Conservation (phyloP, 2,113 vertebrate species). For the Chlamydotis undulata region DNA sequence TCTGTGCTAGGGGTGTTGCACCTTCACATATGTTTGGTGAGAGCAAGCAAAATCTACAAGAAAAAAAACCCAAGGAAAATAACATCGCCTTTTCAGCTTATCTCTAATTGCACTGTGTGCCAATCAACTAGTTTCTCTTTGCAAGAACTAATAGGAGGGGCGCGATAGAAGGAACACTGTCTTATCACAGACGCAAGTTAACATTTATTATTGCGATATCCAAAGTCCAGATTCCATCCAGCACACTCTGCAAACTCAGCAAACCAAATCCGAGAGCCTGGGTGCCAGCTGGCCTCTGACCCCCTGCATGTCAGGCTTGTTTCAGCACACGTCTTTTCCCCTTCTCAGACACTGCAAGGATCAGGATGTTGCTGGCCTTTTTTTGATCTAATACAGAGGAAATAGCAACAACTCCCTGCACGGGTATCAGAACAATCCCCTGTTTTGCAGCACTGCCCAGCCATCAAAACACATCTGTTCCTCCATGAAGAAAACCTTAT, state of each 20-base stretch:
- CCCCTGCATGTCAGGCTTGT: not conserved
- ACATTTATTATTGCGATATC: constrained; percentile 15
- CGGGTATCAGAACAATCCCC: not conserved
- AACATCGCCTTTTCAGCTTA: not conserved
- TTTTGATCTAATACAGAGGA: constrained; percentile 13
- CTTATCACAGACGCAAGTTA: constrained; percentile 57
- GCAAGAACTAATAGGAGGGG: not conserved
- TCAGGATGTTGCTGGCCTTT: not conserved
- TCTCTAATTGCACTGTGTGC: not conserved
- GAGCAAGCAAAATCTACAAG: not conserved
- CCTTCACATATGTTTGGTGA: not conserved
- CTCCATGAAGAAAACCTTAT: not conserved
- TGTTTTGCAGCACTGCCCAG: not conserved
- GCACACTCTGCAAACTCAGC: constrained; percentile 27
- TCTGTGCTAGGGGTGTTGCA: not conserved
- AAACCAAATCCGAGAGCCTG: not conserved
- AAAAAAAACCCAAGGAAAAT: not conserved
- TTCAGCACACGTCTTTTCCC: not conserved
- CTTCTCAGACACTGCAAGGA: accelerated
- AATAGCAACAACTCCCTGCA: constrained; percentile 12
- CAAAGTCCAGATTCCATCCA: constrained; percentile 60
- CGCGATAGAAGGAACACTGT: not conserved
- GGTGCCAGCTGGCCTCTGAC: constrained; percentile 43
- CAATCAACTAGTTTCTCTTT: not conserved
- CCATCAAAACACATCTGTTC: not conserved